A percentile compares a stretch with the other conserved stretches of the same genome.
These are phyloP conservation scores for Scaptomyza hsui DNA, from an alignment of 1,140 invertebrate species.

Conservation along the genomic window DNA sequence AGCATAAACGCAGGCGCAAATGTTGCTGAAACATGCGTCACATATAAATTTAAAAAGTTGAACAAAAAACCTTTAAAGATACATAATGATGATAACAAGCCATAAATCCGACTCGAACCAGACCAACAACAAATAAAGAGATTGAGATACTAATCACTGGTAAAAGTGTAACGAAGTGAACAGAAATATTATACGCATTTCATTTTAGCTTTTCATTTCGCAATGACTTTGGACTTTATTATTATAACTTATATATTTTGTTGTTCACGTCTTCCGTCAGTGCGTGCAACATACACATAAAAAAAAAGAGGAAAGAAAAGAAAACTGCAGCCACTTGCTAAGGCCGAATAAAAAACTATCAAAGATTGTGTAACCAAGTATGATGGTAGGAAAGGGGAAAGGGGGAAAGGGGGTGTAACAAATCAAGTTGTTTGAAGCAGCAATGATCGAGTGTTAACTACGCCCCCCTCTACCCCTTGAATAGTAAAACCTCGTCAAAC, in stretches of 20 bases:
- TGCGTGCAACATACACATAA: constrained; percentile 35
- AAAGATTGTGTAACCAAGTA: constrained; percentile 32
- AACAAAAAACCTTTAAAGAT: constrained; percentile 21
- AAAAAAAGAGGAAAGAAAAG: background rate
- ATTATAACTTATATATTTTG: background rate
- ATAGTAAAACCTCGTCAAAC: constrained; percentile 13
- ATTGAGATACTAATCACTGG: constrained; percentile 21
- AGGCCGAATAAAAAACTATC: constrained; percentile 22
- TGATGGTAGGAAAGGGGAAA: background rate
- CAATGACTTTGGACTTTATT: constrained; percentile 64
- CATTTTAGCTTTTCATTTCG: constrained; percentile 36
- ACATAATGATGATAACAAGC: constrained; percentile 38
- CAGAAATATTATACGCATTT: constrained; percentile 66
- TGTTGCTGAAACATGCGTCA: constrained; percentile 24
- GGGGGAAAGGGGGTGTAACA: background rate
- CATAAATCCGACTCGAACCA: constrained; percentile 7
- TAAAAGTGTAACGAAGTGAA: constrained; percentile 66
- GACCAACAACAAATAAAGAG: constrained; percentile 3
- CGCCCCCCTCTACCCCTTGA: background rate
- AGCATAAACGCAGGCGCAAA: constrained; percentile 4
- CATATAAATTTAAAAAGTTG: constrained; percentile 11
- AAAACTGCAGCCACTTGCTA: constrained; percentile 8
- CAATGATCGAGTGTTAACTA: background rate
- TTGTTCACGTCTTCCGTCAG: constrained; percentile 43
- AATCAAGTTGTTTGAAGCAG: constrained; percentile 13